These are phyloP conservation scores for Plutella xylostella DNA, from an alignment of 2,888 invertebrate species.

Conservation along the genomic window DNA sequence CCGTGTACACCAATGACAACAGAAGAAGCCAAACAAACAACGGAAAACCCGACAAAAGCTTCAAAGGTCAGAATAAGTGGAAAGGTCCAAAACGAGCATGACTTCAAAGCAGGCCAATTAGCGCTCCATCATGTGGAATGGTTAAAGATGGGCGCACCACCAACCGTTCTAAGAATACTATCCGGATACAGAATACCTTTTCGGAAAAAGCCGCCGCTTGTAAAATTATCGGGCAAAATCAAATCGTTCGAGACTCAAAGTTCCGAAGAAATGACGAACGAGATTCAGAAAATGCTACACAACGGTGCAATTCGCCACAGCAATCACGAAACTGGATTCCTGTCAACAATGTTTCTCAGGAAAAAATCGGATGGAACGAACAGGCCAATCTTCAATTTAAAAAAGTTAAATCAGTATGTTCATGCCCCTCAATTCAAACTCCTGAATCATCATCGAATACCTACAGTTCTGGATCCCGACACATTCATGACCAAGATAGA, in stretches of 20 bases:
- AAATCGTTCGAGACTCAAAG: background rate
- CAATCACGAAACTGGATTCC: background rate
- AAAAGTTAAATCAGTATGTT: background rate
- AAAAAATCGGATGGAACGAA: background rate
- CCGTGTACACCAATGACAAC: background rate
- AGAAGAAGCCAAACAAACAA: background rate
- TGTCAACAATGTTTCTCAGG: conserved; percentile 3
- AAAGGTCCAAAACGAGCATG: background rate
- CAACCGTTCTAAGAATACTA: background rate
- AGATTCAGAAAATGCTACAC: background rate
- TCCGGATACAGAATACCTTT: conserved; percentile 6
- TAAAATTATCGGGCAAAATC: background rate
- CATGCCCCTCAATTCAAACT: background rate
- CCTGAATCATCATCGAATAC: background rate
- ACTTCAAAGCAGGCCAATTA: conserved; percentile 1
- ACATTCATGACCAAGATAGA: conserved; percentile 5
- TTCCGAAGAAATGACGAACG: background rate
- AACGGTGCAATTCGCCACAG: background rate
- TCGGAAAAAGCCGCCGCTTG: background rate
- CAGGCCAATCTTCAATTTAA: conserved; percentile 1
- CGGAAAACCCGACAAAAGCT: background rate
- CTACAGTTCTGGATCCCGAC: background rate
- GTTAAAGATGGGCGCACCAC: background rate
- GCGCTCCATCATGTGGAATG: background rate
- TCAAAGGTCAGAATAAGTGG: background rate